Evolutionary conservation across 2,888 invertebrate genomes (phyloP).

Genomic region (Ferrisia virgata): DNA sequence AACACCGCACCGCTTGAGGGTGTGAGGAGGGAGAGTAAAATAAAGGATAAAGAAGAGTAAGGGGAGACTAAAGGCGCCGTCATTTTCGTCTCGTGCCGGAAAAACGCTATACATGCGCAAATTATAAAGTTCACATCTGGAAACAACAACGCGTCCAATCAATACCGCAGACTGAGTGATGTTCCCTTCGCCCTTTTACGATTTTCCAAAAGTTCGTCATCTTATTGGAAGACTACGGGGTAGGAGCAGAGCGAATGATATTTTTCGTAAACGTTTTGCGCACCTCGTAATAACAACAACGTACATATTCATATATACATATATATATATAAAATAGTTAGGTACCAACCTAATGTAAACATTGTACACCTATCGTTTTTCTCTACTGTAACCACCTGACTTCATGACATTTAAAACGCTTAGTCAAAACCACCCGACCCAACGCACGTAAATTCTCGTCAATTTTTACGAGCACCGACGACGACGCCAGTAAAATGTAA

Average conservation of each 20-base stretch:
- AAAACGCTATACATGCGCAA: slow-evolving; percentile 2
- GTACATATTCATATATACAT: background rate
- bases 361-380: slow-evolving; percentile 14
- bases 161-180: background rate
- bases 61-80: background rate
- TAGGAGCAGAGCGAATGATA: too few relatives aligned
- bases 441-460: background rate
- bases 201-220: background rate
- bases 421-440: background rate
- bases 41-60: too few relatives aligned
- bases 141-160: background rate
- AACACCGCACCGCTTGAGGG: background rate
- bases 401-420: background rate
- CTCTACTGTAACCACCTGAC: background rate
- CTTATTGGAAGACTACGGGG: background rate
- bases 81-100: background rate
- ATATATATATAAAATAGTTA: background rate
- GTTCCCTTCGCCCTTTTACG: background rate
- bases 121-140: slow-evolving; percentile 6
- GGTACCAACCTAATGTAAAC: too few relatives aligned
- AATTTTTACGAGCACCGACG: background rate
- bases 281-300: background rate
- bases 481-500: background rate
- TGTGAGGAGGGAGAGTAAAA: background rate
- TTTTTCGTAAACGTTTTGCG: background rate